Base-by-base conservation (phyloP, 2,113 vertebrate species). In the Falcunculus frontatus region DNA sequence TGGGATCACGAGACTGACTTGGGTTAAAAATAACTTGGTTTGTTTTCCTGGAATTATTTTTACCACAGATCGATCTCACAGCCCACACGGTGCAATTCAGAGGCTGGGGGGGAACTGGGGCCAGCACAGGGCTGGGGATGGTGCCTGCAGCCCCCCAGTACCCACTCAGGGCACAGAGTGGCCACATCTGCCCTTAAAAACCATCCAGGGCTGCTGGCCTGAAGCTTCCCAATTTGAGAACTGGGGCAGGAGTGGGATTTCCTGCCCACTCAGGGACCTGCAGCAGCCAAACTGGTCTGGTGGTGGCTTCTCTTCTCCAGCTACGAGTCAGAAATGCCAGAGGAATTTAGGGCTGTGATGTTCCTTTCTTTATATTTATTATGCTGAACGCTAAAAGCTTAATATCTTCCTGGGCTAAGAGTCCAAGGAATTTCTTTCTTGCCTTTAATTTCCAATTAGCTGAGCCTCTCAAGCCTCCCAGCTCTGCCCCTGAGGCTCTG, bases 361-460 rank as follows among this genome's bases (percentile, higher is more conserved):
- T 52, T 82, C 53, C 56, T 85, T 47, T 27, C 89, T 96, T 78
- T 67, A 10, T 49, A 19, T 72, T 89, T 81, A 92, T 3, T 62
- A 68, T 41, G 75, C 91, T 42, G 73, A 94, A 74, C 3, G 8
- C 67, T 91, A 82, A 90, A 92, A 96, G 96, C 95, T 89, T 55
- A 4, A 44, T 70, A 83, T 80, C 92, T 63, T 26, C 87, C 74
- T 15, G 42, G 52, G 60, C 76, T 75, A 15, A 89, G 68, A 95
- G 90, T 68, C 90, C 65, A 19, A 90, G 84, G 79, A 92, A 82
- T 94, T 90, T 41, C 90, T 80, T 87, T 47, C 85, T 86, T 87
- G 92, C 83, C 95, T 93, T 84, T 96, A 92, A 92, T 95, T 95
- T 89, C 92, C 96, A 96, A 93, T 96, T 96, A 96, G 96, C 94